Percentiles rank a stretch among this genome's conserved stretches.
These are phyloP conservation scores for Lepus timidus DNA, from an alignment of 2,113 vertebrate species.

Conservation along the genomic window DNA sequence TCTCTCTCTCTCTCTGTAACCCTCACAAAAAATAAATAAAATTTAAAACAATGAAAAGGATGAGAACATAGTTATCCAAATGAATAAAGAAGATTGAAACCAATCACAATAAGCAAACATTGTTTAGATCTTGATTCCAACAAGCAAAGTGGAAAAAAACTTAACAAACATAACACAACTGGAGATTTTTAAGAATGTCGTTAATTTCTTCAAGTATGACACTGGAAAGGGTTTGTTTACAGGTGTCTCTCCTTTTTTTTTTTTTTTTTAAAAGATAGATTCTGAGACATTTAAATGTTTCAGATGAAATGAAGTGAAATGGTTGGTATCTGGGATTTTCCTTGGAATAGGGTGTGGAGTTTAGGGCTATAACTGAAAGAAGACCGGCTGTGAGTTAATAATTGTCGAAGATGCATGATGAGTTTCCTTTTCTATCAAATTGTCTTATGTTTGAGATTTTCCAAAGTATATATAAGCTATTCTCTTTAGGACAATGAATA, in stretches of 20 bases:
- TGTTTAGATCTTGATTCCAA: not conserved
- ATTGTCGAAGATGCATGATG: not conserved
- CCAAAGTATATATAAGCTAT: not conserved
- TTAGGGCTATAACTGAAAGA: not conserved
- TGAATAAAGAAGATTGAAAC: not conserved
- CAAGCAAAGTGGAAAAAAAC: not conserved
- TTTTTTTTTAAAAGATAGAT: not conserved
- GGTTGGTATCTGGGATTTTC: not conserved
- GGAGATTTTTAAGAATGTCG: not conserved
- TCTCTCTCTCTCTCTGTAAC: no score
- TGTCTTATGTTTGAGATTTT: not conserved
- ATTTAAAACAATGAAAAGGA: not conserved
- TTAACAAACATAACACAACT: not conserved
- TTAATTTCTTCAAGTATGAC: not conserved
- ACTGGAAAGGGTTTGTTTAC: not conserved
- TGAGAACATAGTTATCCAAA: not conserved
- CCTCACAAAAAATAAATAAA: no score
- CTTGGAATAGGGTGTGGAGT: not conserved
- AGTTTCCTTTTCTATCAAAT: not conserved
- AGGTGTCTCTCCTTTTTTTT: not conserved
- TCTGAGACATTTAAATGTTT: not conserved
- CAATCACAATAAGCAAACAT: not conserved
- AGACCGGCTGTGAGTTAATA: not conserved
- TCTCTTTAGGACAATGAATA: not conserved
- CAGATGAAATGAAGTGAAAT: not conserved